Evolutionary conservation across 2,797 vertebrate species (phyloP), one percentile per base, ranked within the genome.

Genomic region (Knipowitschia caucasica): DNA sequence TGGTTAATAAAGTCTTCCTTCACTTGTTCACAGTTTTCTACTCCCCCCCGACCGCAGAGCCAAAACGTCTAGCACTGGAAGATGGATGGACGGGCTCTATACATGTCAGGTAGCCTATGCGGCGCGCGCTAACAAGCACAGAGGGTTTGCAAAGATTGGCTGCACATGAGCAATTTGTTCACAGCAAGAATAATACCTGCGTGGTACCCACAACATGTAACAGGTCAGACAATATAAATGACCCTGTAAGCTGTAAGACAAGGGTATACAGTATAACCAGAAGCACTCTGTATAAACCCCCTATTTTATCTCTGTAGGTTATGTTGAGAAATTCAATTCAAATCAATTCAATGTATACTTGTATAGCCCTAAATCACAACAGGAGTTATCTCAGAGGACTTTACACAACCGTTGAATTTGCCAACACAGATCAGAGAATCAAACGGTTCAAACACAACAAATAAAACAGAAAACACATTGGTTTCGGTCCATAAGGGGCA

Each of bases 91-190:
- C 56, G 11, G 65, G 73, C 73, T 69, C 63, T 78, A 59, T 79
- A 83, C 62, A 78, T 70, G 64, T 73, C 71, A 67, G 75, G 52
- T 75, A 43, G 64, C 59, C 71, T 47, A 70, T 62, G 68, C 71
- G 73, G 69, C 72, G 20, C 21, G n/a, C 54, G 62, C 73, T 79
- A 81, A 84, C 81, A 80, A 80, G 78, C 66, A 62, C 54, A 66
- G 60, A 47, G 69, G 66, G 72, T 79, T 52, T 31, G 62, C 50
- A 69, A 81, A 88, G 88, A 89, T 89, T 86, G 67, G 78, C 62
- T 70, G 72, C 86, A 87, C 71, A 72, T 80, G 79, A 85, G 80
- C 85, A 88, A 89, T 89, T 87, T 89, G 86, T 88, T 87, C 64
- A 73, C 82, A 81, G 78, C 85, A 81, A 80, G 81, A 78, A 80